A percentile compares a stretch with the other conserved stretches of the same genome.
These are phyloP conservation scores for Morone chrysops DNA, from an alignment of 2,113 vertebrate species.

Conservation along the genomic window DNA sequence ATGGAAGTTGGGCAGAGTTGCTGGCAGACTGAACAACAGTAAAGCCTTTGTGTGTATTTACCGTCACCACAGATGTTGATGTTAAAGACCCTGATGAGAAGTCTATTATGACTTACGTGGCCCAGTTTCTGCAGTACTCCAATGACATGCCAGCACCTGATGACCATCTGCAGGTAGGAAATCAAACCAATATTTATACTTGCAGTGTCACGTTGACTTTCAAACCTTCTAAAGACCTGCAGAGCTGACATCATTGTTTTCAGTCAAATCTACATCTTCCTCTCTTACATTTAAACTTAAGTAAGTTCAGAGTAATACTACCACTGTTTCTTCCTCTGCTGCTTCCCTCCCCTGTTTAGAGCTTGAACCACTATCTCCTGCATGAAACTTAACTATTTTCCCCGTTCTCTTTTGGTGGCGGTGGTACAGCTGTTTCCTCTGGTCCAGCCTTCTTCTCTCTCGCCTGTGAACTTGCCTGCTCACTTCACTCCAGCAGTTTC, in stretches of 20 bases:
- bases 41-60: background rate
- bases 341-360: background rate
- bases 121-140: conserved; percentile 93
- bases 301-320: background rate
- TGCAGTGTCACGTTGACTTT: too few species aligned
- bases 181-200: background rate
- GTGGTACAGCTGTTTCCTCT: conserved; percentile 64
- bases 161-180: conserved; percentile 84
- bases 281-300: background rate
- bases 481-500: conserved; percentile 56
- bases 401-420: conserved; percentile 34
- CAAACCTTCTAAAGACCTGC: background rate
- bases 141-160: conserved; percentile 78
- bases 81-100: conserved; percentile 91
- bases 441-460: conserved; percentile 46
- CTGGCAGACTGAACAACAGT: background rate
- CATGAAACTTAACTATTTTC: conserved; percentile 16
- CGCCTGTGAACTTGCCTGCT: conserved; percentile 41
- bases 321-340: background rate
- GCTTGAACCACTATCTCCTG: conserved; percentile 2
- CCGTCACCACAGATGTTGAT: conserved; percentile 87
- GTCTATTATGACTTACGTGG: conserved; percentile 95
- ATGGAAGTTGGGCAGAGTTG: too few species aligned
- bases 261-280: background rate
- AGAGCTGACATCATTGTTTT: background rate